Base-by-base conservation (phyloP, 2,113 vertebrate species). In the Tringa solitaria region DNA sequence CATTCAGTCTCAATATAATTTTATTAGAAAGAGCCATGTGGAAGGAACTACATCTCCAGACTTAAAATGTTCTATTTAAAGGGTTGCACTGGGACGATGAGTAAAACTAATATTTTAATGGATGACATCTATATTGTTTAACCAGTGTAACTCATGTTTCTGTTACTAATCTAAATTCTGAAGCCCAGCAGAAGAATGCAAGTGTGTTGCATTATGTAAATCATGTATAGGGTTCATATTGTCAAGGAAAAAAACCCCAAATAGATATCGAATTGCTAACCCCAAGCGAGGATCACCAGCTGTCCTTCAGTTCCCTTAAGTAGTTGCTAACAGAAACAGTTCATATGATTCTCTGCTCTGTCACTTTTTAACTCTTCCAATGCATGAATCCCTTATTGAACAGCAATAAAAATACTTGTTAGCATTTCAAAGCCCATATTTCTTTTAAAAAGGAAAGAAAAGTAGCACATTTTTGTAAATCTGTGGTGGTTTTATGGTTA, bases 51-150 rank as follows among this genome's bases (percentile, higher is more conserved):
- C 64, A 63, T 94, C 45, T 89, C 63, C 6, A 14, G 68, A 64
- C 64, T 91, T 74, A 95, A 95, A 92, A 89, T 86, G 10, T 84
- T 95, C 87, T 84, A 32, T 87, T 93, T 93, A 91, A 96, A 91
- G 92, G 70, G 77, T 96, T 97, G 81, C 64, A 87, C 54, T 53
- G 43, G 87, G 93, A 95, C 93, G 94, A 92, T 90, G 96, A 95
- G 79, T 95, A 92, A 96, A 97, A 91, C 63, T 95, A 97, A 81
- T 96, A 68, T 94, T 97, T 95, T 97, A 96, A 96, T 96, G 86
- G 83, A 84, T 94, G 84, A 94, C 89, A 95, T 93, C 83, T 95
- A 95, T 96, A 96, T 97, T 97, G 90, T 96, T 97, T 96, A 97
- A 97, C 87, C 63, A 96, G 33, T 50, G 32, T 80, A 76, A 89